Evolutionary conservation across 2,797 vertebrate species (phyloP).

Genomic region (Steatocranus sp.): DNA sequence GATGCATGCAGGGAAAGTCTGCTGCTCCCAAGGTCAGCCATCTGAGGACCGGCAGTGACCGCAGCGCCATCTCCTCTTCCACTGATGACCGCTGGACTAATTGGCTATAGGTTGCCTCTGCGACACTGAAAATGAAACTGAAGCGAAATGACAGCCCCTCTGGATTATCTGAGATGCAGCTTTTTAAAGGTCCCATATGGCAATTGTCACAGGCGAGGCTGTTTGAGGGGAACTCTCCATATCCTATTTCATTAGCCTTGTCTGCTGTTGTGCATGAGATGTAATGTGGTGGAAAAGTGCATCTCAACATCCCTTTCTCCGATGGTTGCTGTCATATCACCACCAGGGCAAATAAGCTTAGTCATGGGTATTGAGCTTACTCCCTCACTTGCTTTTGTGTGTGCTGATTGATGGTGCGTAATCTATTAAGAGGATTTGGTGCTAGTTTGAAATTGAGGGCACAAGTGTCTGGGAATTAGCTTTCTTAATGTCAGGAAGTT

Average conservation of each 20-base stretch:
- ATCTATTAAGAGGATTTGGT: slow-evolving; percentile 59
- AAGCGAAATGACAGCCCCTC: slow-evolving; percentile 42
- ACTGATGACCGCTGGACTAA: slow-evolving; percentile 45
- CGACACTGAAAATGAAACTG: slow-evolving; percentile 42
- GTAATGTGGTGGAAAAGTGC: slow-evolving; percentile 48
- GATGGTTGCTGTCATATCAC: slow-evolving; percentile 31
- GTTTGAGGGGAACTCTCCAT: slow-evolving; percentile 43
- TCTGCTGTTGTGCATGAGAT: slow-evolving; percentile 44
- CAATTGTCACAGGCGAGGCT: slow-evolving; percentile 39
- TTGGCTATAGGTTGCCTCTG: slow-evolving; percentile 45
- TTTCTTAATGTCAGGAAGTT: slow-evolving; percentile 23
- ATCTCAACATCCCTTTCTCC: slow-evolving; percentile 26
- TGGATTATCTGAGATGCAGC: slow-evolving; percentile 29
- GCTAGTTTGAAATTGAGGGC: slow-evolving; percentile 37
- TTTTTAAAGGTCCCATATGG: slow-evolving; percentile 60
- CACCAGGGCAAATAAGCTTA: slow-evolving; percentile 38
- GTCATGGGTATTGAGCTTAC: slow-evolving; percentile 34
- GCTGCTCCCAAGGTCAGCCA: slow-evolving; percentile 53
- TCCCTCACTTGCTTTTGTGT: slow-evolving; percentile 23
- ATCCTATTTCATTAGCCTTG: slow-evolving; percentile 53
- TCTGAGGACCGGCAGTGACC: slow-evolving; percentile 45
- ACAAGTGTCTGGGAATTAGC: slow-evolving; percentile 24
- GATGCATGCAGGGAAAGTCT: slow-evolving; percentile 34
- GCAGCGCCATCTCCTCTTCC: slow-evolving; percentile 30
- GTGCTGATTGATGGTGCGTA: slow-evolving; percentile 43